phyloP scores from a whole-genome alignment of 2,888 invertebrate species.

The Eustalomyia histrio region DNA sequence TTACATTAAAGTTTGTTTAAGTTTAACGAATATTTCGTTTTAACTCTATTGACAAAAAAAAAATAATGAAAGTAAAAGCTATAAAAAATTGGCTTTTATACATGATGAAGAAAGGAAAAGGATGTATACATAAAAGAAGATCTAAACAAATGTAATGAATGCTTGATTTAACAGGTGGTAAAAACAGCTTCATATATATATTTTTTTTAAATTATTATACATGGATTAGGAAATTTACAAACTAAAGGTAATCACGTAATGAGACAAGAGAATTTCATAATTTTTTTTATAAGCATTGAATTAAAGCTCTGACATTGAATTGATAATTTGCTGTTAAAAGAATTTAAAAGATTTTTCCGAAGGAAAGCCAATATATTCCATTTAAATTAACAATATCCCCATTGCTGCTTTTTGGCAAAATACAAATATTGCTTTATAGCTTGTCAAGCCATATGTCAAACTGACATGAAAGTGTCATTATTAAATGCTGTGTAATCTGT shows the following conservation, averaged over 20 bases:
- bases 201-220: slow-evolving; percentile 3
- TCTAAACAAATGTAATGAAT: slow-evolving; percentile 8
- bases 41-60: neutral
- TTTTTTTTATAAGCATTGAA: neutral
- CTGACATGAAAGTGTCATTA: neutral
- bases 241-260: neutral
- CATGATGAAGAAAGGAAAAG: neutral
- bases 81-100: neutral
- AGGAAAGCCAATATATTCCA: no score
- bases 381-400: no score
- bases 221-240: neutral
- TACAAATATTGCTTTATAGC: neutral
- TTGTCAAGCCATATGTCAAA: neutral
- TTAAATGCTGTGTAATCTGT: neutral
- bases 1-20: neutral
- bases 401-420: no score
- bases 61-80: neutral
- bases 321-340: neutral
- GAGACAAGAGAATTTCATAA: neutral
- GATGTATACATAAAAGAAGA: neutral
- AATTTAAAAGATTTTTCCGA: neutral
- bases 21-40: neutral
- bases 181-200: slow-evolving; percentile 5
- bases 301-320: neutral
- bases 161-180: slow-evolving; percentile 15